Evolutionary conservation across 1,140 invertebrate genomes (phyloP).

Genomic region (Drosophila pruinosa): DNA sequence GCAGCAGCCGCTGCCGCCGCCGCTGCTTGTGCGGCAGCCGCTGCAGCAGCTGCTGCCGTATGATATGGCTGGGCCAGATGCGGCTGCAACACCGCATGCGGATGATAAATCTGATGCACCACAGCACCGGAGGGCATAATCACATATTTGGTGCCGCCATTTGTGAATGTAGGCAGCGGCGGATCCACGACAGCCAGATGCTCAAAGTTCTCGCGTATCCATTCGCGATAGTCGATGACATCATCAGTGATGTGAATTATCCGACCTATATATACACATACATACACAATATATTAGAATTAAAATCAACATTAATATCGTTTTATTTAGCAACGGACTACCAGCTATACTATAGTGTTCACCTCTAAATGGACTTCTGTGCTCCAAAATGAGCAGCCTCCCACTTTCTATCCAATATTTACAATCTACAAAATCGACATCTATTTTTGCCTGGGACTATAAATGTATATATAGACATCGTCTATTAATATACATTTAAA

Average conservation of each 20-base stretch:
- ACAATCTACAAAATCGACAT: too few species aligned
- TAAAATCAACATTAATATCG: too few species aligned
- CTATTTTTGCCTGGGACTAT: too few species aligned
- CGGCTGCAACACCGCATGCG: constrained; percentile 58
- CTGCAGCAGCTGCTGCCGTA: constrained; percentile 33
- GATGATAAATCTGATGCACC: constrained; percentile 62
- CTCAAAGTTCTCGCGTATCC: constrained; percentile 86
- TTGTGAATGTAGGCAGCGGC: constrained; percentile 46
- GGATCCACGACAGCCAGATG: constrained; percentile 62
- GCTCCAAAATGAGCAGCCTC: too few species aligned
- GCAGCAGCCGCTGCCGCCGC: constrained; percentile 18
- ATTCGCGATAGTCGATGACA: constrained; percentile 94
- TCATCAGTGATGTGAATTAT: constrained; percentile 96
- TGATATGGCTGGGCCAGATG: constrained; percentile 62
- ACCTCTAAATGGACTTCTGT: too few species aligned
- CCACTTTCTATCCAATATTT: too few species aligned
- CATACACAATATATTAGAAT: neutral
- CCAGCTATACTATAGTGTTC: too few species aligned
- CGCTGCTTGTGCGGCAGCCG: constrained; percentile 25
- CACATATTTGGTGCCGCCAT: constrained; percentile 65
- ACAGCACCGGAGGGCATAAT: constrained; percentile 60
- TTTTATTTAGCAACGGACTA: too few species aligned
- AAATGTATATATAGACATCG: too few species aligned
- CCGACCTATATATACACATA: constrained; percentile 86
- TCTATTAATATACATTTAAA: too few species aligned